Conservation (phyloP, 2,113 vertebrate genomes). For the Entomyzon cyanotis region DNA sequence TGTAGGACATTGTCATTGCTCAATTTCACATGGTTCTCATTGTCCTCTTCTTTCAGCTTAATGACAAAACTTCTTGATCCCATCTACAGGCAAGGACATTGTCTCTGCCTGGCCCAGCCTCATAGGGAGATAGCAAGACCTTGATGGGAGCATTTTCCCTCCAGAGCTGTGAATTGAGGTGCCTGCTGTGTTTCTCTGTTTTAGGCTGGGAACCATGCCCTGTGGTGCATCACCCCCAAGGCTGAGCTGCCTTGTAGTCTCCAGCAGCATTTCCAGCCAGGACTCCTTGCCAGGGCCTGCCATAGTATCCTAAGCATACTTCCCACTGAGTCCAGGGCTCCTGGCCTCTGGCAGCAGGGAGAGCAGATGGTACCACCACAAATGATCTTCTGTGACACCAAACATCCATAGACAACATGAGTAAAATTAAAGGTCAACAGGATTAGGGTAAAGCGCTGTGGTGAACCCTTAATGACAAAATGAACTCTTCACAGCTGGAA, state of each 20-base stretch:
- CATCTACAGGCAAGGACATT: neutral
- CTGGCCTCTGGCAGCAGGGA: neutral
- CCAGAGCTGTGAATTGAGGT: neutral
- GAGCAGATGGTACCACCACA: neutral
- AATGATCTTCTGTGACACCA: neutral
- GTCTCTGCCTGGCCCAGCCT: neutral
- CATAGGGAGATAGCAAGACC: neutral
- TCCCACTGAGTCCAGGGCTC: neutral
- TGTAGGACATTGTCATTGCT: neutral
- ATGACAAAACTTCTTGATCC: neutral
- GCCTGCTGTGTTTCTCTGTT: neutral
- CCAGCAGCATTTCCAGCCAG: fast-evolving
- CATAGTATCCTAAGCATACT: neutral
- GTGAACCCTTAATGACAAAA: neutral
- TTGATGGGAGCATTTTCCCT: neutral
- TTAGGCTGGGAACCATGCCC: neutral
- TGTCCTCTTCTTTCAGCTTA: neutral
- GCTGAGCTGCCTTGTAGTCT: neutral
- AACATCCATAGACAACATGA: neutral
- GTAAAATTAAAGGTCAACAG: neutral
- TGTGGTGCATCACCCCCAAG: neutral
- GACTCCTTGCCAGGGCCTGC: neutral
- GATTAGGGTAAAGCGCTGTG: neutral
- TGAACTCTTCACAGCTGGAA: neutral
- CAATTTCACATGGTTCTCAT: neutral